Evolutionary conservation across 2,113 vertebrate genomes (phyloP), one percentile per base, ranked within the genome.

Genomic region (Megaceryle maxima): DNA sequence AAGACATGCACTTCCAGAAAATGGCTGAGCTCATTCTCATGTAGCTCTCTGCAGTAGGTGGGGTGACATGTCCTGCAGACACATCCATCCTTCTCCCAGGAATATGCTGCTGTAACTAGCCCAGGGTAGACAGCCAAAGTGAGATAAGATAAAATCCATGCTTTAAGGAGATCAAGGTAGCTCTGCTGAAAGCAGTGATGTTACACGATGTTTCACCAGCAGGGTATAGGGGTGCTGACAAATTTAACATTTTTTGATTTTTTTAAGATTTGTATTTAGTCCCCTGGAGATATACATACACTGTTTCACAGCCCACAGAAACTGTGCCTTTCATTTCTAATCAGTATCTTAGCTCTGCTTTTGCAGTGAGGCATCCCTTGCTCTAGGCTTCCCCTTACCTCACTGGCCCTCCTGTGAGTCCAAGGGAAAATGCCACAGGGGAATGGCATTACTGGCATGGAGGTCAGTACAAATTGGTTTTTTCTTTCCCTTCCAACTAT

Each of bases 391-490:
- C 79, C n/a, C 44, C 55, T 85, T 78, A 87, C 46, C 67, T 75
- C 80, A 24, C n/a, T 24, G 37, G 20, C 37, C 33, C 11, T 92
- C 41, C 44, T 79, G 24, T 33, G 66, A 77, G 59, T 62, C 26
- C 80, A 78, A 55, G 24, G 24, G 35, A 88, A 88, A 80, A 88
- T 43, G 73, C 28, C 83, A 76, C 28, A 50, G 16, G 66, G 81
- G 17, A 26, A 79, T 13, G 41, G 35, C 44, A 87, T 11, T 0
- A 1, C 57, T 76, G 51, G n/a, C 55, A 78, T 4, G 8, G 0
- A 1, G 17, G 33, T 57, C 48, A 81, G 46, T 4, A 62, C 13
- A 76, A 9, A 25, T 1, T 0, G 0, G 8, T 8, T 3, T 53
- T 88, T 48, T 76, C 44, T 48, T 73, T 19, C 21, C 28, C 48